phyloP scores from a whole-genome alignment of 2,888 invertebrate genomes.

The Agelastica alni region DNA sequence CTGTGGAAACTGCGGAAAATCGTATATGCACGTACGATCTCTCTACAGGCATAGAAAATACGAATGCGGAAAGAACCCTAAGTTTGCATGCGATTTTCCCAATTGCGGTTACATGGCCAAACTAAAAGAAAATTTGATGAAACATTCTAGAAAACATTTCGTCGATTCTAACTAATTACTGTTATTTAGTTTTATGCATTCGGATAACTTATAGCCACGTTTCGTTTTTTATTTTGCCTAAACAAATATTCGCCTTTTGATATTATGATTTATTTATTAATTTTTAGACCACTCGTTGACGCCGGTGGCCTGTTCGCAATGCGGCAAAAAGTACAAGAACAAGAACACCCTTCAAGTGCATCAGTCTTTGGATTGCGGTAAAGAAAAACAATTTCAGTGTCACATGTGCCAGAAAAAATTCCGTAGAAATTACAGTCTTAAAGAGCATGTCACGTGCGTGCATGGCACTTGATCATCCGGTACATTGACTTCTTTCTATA shows the following conservation, averaged over 20 bases:
- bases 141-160: constrained; percentile 15
- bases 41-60: constrained; percentile 29
- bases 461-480: neutral
- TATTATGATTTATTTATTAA: no score
- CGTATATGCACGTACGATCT: constrained; percentile 13
- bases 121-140: constrained; percentile 20
- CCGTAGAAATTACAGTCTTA: constrained; percentile 13
- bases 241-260: no score
- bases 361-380: constrained; percentile 26
- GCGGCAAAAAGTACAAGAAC: constrained; percentile 33
- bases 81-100: constrained; percentile 26
- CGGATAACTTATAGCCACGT: no score
- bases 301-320: no score
- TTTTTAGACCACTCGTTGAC: no score
- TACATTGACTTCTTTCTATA: no score
- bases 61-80: constrained; percentile 38
- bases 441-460: constrained; percentile 17
- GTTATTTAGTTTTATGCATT: no score
- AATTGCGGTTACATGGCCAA: constrained; percentile 25
- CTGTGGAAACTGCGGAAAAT: neutral
- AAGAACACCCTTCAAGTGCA: constrained; percentile 24
- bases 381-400: constrained; percentile 9
- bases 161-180: no score
- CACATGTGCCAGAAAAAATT: constrained; percentile 8
- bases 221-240: no score